Evolutionary conservation across 2,888 invertebrate genomes (phyloP).

Genomic region (Drosophila austrosaltans): DNA sequence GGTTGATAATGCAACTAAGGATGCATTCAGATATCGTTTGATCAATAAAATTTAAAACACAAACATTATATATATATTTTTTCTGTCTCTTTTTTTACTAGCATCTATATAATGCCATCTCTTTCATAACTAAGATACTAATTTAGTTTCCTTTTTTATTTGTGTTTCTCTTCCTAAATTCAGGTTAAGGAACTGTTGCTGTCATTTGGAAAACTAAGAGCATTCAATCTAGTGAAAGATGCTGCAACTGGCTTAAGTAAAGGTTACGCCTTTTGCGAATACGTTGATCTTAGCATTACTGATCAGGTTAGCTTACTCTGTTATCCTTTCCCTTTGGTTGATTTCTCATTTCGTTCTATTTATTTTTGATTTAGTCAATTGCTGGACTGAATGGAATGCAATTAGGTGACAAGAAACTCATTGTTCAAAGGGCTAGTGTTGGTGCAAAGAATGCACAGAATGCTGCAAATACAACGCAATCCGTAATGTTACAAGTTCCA

Average conservation of each 20-base stretch:
- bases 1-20: too few species aligned
- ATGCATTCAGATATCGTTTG: too few species aligned
- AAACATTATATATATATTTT: too few species aligned
- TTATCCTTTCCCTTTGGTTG: too few species aligned
- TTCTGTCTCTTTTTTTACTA: too few species aligned
- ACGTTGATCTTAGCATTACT: conserved; percentile 97
- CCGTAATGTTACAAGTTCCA: conserved; percentile 85
- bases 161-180: neutral
- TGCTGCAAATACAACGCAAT: conserved; percentile 85
- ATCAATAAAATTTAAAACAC: too few species aligned
- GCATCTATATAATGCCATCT: neutral
- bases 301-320: conserved; percentile 90
- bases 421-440: conserved; percentile 98
- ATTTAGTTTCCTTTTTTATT: neutral
- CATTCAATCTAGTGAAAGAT: conserved; percentile 99
- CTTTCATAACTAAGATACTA: neutral
- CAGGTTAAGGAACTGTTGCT: conserved; percentile 99
- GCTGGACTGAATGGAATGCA: conserved; percentile 99
- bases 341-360: neutral
- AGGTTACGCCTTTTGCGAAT: conserved; percentile 99
- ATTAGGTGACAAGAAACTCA: conserved; percentile 98
- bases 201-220: conserved; percentile 98
- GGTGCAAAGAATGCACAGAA: conserved; percentile 96
- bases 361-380: conserved; percentile 89
- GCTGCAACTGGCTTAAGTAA: conserved; percentile 99